Percentiles rank a stretch among this genome's conserved stretches.
These are phyloP conservation scores for Daubentonia madagascariensis DNA, from an alignment of 2,113 vertebrate species.

Conservation along the genomic window DNA sequence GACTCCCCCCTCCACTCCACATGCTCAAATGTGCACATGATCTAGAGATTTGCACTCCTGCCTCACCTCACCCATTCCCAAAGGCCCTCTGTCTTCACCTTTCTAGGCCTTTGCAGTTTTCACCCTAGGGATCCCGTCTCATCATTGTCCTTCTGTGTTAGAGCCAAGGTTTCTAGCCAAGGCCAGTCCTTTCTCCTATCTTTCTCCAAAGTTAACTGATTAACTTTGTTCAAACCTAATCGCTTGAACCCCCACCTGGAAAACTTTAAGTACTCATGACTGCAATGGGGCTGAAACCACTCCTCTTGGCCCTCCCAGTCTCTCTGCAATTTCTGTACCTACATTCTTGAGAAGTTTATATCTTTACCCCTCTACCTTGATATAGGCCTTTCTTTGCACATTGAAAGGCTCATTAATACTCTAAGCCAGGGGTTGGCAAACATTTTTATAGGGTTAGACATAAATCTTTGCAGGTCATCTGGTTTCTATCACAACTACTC, in stretches of 20 bases:
- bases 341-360: background rate
- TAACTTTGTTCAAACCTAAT: background rate
- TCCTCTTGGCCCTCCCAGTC: accelerated
- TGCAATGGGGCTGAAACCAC: background rate
- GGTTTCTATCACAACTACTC: background rate
- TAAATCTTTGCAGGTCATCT: background rate
- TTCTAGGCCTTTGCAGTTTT: background rate
- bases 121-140: background rate
- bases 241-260: background rate
- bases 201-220: background rate
- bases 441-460: background rate
- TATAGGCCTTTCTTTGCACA: background rate
- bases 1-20: no score
- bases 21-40: background rate
- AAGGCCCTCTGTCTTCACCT: background rate
- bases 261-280: background rate
- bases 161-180: background rate
- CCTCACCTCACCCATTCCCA: background rate
- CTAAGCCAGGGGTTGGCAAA: background rate
- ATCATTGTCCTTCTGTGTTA: background rate
- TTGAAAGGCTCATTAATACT: background rate
- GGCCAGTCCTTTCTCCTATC: background rate
- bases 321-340: background rate
- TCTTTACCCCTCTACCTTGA: background rate
- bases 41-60: background rate